Percentiles rank a stretch among this genome's conserved stretches.
phyloP scores from a whole-genome alignment of 2,888 invertebrate genomes.

The Perizoma flavofasciatum region DNA sequence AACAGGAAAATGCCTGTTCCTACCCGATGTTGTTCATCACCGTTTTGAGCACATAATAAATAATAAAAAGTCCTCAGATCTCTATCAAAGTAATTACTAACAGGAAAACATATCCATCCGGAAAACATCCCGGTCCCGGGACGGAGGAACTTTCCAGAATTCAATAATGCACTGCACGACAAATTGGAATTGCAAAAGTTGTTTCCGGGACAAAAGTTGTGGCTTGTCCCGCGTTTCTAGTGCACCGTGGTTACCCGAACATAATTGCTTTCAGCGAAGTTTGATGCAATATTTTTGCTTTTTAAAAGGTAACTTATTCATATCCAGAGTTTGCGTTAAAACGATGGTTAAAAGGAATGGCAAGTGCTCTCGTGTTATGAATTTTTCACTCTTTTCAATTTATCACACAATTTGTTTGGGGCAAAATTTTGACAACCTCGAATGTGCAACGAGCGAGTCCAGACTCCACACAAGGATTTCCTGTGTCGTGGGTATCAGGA shows the following conservation, averaged over 20 bases:
- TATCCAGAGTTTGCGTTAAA: too few relatives aligned
- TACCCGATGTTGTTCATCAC: too few relatives aligned
- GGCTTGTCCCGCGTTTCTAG: conserved; percentile 23
- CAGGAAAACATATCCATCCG: conserved; percentile 14
- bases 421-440: too few relatives aligned
- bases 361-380: too few relatives aligned
- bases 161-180: conserved; percentile 45
- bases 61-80: neutral
- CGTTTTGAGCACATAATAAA: too few relatives aligned
- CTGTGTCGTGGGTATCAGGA: too few relatives aligned
- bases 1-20: neutral
- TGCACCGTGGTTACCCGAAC: conserved; percentile 20
- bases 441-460: too few relatives aligned
- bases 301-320: neutral
- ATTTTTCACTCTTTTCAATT: too few relatives aligned
- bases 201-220: conserved; percentile 28
- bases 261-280: conserved; percentile 17
- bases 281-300: neutral
- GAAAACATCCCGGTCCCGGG: conserved; percentile 14
- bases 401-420: too few relatives aligned
- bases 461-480: too few relatives aligned
- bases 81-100: conserved; percentile 17
- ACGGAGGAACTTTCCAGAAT: conserved; percentile 39
- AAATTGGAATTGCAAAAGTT: conserved; percentile 50
- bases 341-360: too few relatives aligned